These are phyloP conservation scores for Tuta absoluta DNA, from an alignment of 2,888 invertebrate genomes.

Conservation along the genomic window DNA sequence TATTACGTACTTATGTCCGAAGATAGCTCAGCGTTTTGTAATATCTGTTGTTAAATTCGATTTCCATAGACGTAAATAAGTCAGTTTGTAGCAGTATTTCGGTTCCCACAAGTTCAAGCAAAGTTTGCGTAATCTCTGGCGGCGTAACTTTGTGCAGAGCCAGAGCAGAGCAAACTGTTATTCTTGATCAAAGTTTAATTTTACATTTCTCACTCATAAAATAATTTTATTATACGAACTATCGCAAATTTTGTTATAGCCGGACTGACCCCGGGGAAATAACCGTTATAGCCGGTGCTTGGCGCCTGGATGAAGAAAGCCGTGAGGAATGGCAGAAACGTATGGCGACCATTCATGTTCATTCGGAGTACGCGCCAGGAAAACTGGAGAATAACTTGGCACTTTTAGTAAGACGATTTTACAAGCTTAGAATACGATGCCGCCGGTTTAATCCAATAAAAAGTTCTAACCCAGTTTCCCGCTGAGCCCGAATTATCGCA, in stretches of 20 bases:
- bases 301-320: slow-evolving; percentile 52
- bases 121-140: too few relatives aligned
- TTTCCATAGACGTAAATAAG: too few relatives aligned
- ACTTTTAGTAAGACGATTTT: slow-evolving; percentile 52
- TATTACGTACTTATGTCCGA: too few relatives aligned
- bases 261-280: slow-evolving; percentile 56
- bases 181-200: background rate
- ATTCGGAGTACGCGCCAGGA: slow-evolving; percentile 56
- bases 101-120: too few relatives aligned
- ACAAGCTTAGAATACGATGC: background rate
- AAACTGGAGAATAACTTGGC: slow-evolving; percentile 60
- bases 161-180: too few relatives aligned
- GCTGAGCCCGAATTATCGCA: slow-evolving; percentile 8
- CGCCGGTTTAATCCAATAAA: slow-evolving; percentile 6
- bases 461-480: slow-evolving; percentile 7
- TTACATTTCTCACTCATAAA: background rate
- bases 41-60: too few relatives aligned
- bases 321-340: slow-evolving; percentile 49
- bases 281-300: slow-evolving; percentile 58
- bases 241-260: slow-evolving; percentile 26
- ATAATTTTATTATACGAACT: background rate
- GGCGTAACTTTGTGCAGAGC: too few relatives aligned
- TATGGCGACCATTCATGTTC: slow-evolving; percentile 49
- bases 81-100: too few relatives aligned
- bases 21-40: too few relatives aligned